Percentiles rank a stretch among this genome's conserved stretches.
phyloP scores from a whole-genome alignment of 2,113 vertebrate genomes.

The Lophura nycthemera region DNA sequence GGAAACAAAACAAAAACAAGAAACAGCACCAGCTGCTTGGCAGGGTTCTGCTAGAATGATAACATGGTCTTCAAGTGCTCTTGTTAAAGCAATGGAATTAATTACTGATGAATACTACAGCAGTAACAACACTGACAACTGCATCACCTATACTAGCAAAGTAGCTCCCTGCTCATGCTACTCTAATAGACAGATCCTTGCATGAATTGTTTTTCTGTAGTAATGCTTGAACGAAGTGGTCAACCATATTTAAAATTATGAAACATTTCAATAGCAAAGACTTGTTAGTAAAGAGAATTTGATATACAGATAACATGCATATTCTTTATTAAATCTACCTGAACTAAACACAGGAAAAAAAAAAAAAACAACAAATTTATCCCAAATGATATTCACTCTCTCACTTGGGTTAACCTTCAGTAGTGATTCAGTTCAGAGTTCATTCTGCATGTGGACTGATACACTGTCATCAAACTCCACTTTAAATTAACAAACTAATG shows the following conservation, averaged over 20 bases:
- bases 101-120: neutral
- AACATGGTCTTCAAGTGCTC: neutral
- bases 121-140: neutral
- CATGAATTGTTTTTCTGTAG: neutral
- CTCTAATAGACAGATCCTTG: neutral
- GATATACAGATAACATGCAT: neutral
- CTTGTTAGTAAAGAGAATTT: neutral
- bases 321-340: neutral
- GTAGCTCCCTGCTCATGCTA: neutral
- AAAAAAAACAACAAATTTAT: neutral
- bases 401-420: neutral
- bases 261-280: neutral
- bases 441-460: neutral
- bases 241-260: rapidly evolving
- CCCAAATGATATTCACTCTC: neutral
- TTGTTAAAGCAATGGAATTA: neutral
- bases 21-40: constrained; percentile 58
- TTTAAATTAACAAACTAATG: neutral
- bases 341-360: neutral
- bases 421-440: rapidly evolving
- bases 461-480: neutral
- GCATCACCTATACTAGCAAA: neutral
- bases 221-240: neutral
- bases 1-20: neutral
- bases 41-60: constrained; percentile 20